A percentile compares a stretch with the other conserved stretches of the same genome.
phyloP scores from a whole-genome alignment of 2,113 vertebrate species.

The Oreochromis spilurus region DNA sequence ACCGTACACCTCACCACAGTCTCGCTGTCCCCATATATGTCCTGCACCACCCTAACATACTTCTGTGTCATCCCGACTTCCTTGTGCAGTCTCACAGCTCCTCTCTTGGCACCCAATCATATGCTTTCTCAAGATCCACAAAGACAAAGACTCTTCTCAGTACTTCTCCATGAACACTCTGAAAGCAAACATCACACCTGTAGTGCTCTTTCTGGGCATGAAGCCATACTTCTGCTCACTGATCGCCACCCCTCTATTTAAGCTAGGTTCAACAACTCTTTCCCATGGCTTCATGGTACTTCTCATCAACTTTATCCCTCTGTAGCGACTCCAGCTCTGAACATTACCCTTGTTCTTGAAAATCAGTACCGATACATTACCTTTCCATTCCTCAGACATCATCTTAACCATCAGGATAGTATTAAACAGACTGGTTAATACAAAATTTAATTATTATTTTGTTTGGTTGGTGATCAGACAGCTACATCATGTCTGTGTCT shows the following conservation, averaged over 20 bases:
- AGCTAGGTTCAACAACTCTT: neutral
- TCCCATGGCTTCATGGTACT: neutral
- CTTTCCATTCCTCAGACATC: too few species aligned
- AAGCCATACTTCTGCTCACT: neutral
- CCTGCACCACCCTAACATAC: neutral
- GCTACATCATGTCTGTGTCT: too few species aligned
- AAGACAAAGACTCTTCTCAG: neutral
- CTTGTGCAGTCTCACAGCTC: neutral
- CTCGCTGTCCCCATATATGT: neutral
- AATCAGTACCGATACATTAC: too few species aligned
- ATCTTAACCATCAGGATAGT: too few species aligned
- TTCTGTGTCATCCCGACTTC: neutral
- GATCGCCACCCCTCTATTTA: neutral
- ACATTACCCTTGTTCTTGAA: neutral
- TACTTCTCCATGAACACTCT: neutral
- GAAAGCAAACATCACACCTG: neutral
- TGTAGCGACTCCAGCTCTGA: neutral
- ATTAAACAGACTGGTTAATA: neutral
- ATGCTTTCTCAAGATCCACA: neutral
- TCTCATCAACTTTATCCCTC: neutral
- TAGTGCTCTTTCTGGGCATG: neutral
- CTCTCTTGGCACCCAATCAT: neutral
- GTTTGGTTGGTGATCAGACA: too few species aligned
- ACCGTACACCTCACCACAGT: too few species aligned
- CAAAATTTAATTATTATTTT: too few species aligned